Conservation (phyloP, 2,797 vertebrate genomes). For the Naso thynnoides region DNA sequence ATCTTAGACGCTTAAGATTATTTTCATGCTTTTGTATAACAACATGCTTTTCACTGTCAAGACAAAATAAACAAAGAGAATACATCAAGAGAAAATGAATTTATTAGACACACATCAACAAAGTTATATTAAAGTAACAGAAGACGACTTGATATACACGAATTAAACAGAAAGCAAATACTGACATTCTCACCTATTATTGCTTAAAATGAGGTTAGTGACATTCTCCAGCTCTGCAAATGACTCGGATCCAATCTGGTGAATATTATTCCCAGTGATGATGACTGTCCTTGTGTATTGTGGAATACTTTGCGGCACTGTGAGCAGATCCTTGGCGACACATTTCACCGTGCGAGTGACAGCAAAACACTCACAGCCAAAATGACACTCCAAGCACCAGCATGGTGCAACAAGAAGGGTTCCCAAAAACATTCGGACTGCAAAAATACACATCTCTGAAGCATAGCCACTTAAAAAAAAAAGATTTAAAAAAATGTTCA, state of each 20-base stretch:
- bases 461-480: background rate
- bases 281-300: conserved; percentile 76
- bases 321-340: conserved; percentile 75
- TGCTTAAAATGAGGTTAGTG: conserved; percentile 83
- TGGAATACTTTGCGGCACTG: conserved; percentile 79
- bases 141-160: conserved; percentile 36
- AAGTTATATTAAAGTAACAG: conserved; percentile 22
- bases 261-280: conserved; percentile 82
- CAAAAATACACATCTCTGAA: conserved; percentile 71
- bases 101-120: conserved; percentile 49
- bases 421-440: conserved; percentile 58
- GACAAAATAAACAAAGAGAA: conserved; percentile 11
- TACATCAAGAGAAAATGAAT: conserved; percentile 41
- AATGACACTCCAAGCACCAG: conserved; percentile 76
- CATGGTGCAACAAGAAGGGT: conserved; percentile 66
- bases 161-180: conserved; percentile 18
- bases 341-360: conserved; percentile 81
- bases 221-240: conserved; percentile 81
- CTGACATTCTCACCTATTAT: conserved; percentile 83
- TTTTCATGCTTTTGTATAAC: background rate
- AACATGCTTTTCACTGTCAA: background rate
- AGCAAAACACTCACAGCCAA: conserved; percentile 82
- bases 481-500: background rate
- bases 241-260: conserved; percentile 72
- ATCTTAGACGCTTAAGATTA: conserved; percentile 9